These are phyloP conservation scores for Barypeithes pellucidus DNA, from an alignment of 2,888 invertebrate genomes.

Conservation along the genomic window DNA sequence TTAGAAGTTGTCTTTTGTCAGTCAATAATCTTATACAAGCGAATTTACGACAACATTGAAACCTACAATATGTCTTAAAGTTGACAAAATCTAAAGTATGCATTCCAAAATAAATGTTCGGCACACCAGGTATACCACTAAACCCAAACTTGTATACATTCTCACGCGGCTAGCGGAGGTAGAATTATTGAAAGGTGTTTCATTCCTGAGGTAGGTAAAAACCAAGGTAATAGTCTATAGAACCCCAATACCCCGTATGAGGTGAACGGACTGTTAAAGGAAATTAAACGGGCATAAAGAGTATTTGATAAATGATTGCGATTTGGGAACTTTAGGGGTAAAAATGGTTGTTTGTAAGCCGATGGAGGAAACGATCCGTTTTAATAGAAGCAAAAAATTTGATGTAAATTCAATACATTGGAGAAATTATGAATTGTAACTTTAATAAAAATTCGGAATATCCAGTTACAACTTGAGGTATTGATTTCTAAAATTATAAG, in stretches of 20 bases:
- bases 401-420: too few species aligned
- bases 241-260: conserved; percentile 28
- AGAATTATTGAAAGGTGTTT: conserved; percentile 45
- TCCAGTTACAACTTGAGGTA: too few species aligned
- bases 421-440: too few species aligned
- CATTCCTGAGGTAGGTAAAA: conserved; percentile 43
- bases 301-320: conserved; percentile 49
- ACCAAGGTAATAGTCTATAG: conserved; percentile 41
- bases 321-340: conserved; percentile 30
- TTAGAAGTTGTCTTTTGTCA: too few species aligned
- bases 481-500: too few species aligned
- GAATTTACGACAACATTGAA: background rate
- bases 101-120: conserved; percentile 1
- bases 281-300: conserved; percentile 38
- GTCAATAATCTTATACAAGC: too few species aligned
- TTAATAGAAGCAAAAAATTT: background rate
- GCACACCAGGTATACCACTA: conserved; percentile 26
- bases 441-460: too few species aligned
- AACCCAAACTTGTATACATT: conserved; percentile 24
- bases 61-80: background rate
- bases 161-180: conserved; percentile 38
- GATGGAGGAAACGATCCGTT: conserved; percentile 3
- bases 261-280: conserved; percentile 44
- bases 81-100: background rate
- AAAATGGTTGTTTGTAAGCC: conserved; percentile 27